Percentiles rank a stretch among this genome's conserved stretches.
phyloP scores from a whole-genome alignment of 2,113 vertebrate species.

The Aphyosemion australe region DNA sequence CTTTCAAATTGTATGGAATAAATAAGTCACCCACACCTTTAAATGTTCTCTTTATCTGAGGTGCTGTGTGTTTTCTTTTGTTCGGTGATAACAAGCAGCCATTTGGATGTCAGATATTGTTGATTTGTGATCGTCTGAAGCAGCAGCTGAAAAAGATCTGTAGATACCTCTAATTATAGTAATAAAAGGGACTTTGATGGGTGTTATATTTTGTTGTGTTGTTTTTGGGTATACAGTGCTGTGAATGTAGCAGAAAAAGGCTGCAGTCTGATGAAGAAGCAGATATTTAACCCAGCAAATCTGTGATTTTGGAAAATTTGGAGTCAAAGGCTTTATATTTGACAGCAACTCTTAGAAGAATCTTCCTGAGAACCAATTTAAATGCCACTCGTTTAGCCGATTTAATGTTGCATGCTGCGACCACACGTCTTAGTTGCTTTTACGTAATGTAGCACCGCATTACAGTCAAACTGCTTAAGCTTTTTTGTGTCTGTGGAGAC shows the following conservation, averaged over 20 bases:
- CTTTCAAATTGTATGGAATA: no score
- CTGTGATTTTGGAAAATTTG: not conserved
- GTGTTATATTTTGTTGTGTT: constrained; percentile 48
- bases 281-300: not conserved
- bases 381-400: constrained; percentile 27
- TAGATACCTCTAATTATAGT: constrained; percentile 19
- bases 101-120: constrained; percentile 51
- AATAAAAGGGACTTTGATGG: constrained; percentile 13
- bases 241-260: constrained; percentile 52
- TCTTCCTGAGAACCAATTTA: constrained; percentile 52
- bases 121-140: constrained; percentile 21
- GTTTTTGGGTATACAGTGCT: constrained; percentile 18
- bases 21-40: no score
- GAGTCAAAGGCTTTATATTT: constrained; percentile 23
- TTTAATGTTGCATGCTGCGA: constrained; percentile 44
- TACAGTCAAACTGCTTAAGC: constrained; percentile 16
- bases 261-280: constrained; percentile 43
- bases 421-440: not conserved
- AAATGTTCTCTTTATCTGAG: constrained; percentile 24
- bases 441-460: constrained; percentile 21
- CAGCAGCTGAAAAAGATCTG: constrained; percentile 2
- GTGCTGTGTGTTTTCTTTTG: constrained; percentile 4
- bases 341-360: constrained; percentile 35
- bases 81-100: constrained; percentile 35
- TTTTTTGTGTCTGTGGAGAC: constrained; percentile 37